These are phyloP conservation scores for Piscicola geometra DNA, from an alignment of 2,888 invertebrate species.

Conservation along the genomic window DNA sequence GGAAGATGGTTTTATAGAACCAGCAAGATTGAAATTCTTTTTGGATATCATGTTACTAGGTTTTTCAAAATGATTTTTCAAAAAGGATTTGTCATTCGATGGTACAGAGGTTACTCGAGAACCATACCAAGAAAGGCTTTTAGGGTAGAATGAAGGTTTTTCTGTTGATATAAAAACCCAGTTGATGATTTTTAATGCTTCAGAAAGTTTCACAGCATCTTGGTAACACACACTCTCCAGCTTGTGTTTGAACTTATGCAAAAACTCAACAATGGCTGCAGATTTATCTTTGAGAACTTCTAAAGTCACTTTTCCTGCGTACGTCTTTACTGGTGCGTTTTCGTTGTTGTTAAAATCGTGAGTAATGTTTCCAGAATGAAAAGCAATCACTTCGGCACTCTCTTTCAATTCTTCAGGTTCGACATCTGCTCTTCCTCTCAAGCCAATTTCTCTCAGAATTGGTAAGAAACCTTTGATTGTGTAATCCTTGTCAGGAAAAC, in stretches of 20 bases:
- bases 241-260: slow-evolving; percentile 34
- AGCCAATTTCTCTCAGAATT: slow-evolving; percentile 44
- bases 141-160: slow-evolving; percentile 41
- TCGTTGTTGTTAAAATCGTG: background rate
- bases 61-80: slow-evolving; percentile 34
- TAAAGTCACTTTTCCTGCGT: background rate
- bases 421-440: slow-evolving; percentile 42
- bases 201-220: slow-evolving; percentile 27
- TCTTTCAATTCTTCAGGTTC: slow-evolving; percentile 42
- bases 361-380: background rate
- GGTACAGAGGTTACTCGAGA: background rate
- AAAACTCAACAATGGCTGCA: slow-evolving; percentile 40
- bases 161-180: slow-evolving; percentile 38
- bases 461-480: slow-evolving; percentile 38
- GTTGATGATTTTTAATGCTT: slow-evolving; percentile 35
- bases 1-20: slow-evolving; percentile 42
- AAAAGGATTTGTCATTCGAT: background rate
- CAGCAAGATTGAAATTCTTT: slow-evolving; percentile 38
- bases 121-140: slow-evolving; percentile 36
- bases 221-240: slow-evolving; percentile 30
- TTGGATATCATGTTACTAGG: slow-evolving; percentile 39
- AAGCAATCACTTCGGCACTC: slow-evolving; percentile 36
- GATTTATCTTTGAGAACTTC: slow-evolving; percentile 39
- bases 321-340: background rate
- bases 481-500: slow-evolving; percentile 44